Conservation (phyloP, 2,888 invertebrate species). For the Ichneumoninae sp. region DNA sequence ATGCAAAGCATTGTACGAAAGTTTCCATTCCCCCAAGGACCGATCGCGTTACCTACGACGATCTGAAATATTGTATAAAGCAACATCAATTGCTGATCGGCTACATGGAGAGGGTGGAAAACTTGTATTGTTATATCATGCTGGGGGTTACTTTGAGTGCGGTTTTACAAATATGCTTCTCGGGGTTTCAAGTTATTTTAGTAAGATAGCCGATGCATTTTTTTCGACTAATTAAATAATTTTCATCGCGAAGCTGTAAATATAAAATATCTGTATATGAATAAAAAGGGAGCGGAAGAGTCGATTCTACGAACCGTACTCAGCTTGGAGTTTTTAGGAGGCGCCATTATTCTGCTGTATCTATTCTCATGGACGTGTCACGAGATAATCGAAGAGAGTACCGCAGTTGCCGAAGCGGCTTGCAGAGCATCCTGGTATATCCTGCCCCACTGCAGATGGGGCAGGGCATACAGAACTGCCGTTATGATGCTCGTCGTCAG, state of each 20-base stretch:
- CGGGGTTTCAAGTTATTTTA: slow-evolving; percentile 67
- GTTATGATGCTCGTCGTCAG: slow-evolving; percentile 71
- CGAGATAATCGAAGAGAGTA: slow-evolving; percentile 72
- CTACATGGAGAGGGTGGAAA: slow-evolving; percentile 63
- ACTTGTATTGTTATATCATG: slow-evolving; percentile 65
- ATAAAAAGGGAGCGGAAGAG: slow-evolving; percentile 53
- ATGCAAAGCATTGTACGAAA: background rate
- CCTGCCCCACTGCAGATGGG: slow-evolving; percentile 63
- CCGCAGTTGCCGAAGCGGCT: slow-evolving; percentile 68
- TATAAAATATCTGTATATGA: background rate
- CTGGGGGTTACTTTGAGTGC: slow-evolving; percentile 61
- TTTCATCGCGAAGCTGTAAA: background rate
- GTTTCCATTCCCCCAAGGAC: background rate
- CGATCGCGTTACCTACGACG: slow-evolving; percentile 28
- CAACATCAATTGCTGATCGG: slow-evolving; percentile 65
- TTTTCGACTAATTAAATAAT: background rate
- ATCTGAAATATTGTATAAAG: slow-evolving; percentile 61
- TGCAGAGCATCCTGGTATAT: slow-evolving; percentile 72
- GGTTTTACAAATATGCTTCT: slow-evolving; percentile 66
- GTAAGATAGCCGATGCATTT: slow-evolving; percentile 50
- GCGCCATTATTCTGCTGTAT: slow-evolving; percentile 67
- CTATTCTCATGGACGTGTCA: slow-evolving; percentile 73
- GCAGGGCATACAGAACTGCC: slow-evolving; percentile 63
- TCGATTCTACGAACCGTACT: slow-evolving; percentile 51
- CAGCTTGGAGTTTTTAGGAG: slow-evolving; percentile 66